These are phyloP conservation scores for Cosmia trapezina DNA, from an alignment of 2,888 invertebrate genomes.

Conservation along the genomic window DNA sequence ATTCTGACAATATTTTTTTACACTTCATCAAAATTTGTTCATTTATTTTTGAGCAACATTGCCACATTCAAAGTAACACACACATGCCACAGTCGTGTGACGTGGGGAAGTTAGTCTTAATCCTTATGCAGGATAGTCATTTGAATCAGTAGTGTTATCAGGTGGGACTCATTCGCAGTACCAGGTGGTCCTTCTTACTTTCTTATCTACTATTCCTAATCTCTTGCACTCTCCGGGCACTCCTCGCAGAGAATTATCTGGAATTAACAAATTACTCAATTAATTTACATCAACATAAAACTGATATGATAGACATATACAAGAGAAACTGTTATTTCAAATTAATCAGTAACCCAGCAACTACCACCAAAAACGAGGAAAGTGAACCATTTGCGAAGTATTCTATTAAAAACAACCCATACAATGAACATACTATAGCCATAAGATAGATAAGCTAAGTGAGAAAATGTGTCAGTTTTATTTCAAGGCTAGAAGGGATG, in stretches of 20 bases:
- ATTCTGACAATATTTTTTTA: constrained; percentile 44
- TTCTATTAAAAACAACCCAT: constrained; percentile 17
- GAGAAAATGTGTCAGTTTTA: constrained; percentile 38
- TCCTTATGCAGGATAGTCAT: constrained; percentile 44
- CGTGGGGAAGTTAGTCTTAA: constrained; percentile 31
- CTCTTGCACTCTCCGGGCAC: constrained; percentile 88
- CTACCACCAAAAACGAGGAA: constrained; percentile 43
- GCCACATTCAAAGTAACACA: constrained; percentile 48
- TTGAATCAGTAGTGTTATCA: constrained; percentile 36
- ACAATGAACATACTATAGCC: constrained; percentile 15
- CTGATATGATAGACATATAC: constrained; percentile 2
- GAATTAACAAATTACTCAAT: constrained; percentile 68
- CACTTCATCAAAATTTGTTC: constrained; percentile 57
- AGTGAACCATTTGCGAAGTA: constrained; percentile 27
- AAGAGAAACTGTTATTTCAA: constrained; percentile 17
- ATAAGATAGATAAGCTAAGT: constrained; percentile 40
- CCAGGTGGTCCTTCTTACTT: constrained; percentile 86
- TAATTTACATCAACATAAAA: background rate
- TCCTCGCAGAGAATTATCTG: constrained; percentile 88
- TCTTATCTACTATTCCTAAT: constrained; percentile 76
- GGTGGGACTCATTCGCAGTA: constrained; percentile 84
- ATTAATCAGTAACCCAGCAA: constrained; percentile 36
- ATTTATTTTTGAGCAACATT: constrained; percentile 47
- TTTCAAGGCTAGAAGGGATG: constrained; percentile 27
- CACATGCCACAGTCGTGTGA: constrained; percentile 28